Percentiles rank a stretch among this genome's conserved stretches.
Evolutionary conservation across 1,140 invertebrate genomes (phyloP).

Genomic region (Drosophila pectinifera): DNA sequence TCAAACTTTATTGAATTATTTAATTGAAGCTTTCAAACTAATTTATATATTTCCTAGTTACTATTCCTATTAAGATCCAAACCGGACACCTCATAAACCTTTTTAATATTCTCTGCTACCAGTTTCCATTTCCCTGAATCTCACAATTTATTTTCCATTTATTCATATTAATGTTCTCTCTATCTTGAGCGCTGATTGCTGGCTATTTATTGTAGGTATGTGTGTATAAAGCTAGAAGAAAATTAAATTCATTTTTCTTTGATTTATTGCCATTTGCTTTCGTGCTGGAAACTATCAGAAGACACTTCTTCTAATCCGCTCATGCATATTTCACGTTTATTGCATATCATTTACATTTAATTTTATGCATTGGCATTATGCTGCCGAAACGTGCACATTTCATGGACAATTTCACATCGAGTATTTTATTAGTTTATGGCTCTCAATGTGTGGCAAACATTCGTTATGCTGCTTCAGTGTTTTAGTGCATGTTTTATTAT

Average conservation of each 20-base stretch:
- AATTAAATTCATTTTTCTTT: slow-evolving; percentile 24
- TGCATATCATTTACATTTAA: slow-evolving; percentile 67
- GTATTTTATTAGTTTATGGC: slow-evolving; percentile 49
- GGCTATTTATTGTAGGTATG: background rate
- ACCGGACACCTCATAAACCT: background rate
- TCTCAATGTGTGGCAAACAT: slow-evolving; percentile 22
- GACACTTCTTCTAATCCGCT: slow-evolving; percentile 26
- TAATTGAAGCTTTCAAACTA: background rate
- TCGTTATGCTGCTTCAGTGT: slow-evolving; percentile 10
- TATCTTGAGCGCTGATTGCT: slow-evolving; percentile 1
- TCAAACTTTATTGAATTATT: too few species aligned
- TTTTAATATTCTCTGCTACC: background rate
- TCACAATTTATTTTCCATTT: slow-evolving; percentile 14
- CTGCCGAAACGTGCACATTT: slow-evolving; percentile 43
- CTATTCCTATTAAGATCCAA: background rate
- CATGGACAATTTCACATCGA: slow-evolving; percentile 49
- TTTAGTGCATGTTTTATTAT: slow-evolving; percentile 32
- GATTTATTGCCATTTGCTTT: slow-evolving; percentile 7
- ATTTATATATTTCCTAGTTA: slow-evolving; percentile 1
- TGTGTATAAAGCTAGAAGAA: background rate
- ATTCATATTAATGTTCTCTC: slow-evolving; percentile 9
- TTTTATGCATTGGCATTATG: slow-evolving; percentile 63
- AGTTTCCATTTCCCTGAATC: slow-evolving; percentile 10
- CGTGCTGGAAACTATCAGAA: slow-evolving; percentile 3
- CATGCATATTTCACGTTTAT: slow-evolving; percentile 43